These are phyloP conservation scores for Choristoneura rosaceana DNA, from an alignment of 2,888 invertebrate species.

Conservation along the genomic window DNA sequence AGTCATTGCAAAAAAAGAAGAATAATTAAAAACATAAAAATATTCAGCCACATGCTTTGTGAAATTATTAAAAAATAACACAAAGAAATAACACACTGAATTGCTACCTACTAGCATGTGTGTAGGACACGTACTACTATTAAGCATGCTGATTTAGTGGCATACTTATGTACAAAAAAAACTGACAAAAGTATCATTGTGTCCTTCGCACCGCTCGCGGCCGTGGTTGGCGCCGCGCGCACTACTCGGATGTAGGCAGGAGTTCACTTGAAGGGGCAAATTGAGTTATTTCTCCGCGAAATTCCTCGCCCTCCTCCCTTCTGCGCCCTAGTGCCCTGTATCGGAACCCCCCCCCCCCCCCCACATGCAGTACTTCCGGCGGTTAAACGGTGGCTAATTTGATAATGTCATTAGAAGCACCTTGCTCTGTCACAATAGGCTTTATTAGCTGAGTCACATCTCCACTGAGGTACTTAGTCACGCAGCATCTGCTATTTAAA, in stretches of 20 bases:
- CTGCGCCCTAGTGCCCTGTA: not conserved
- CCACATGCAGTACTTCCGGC: not conserved
- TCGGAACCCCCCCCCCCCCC: not conserved
- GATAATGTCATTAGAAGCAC: constrained; percentile 2
- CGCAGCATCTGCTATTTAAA: not conserved
- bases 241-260: constrained; percentile 28
- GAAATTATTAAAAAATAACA: too few species aligned
- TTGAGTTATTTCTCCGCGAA: constrained; percentile 41
- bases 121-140: too few species aligned
- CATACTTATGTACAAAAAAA: too few species aligned
- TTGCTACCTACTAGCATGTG: too few species aligned
- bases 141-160: too few species aligned
- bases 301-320: constrained; percentile 5
- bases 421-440: not conserved
- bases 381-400: constrained; percentile 9
- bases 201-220: not conserved
- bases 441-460: not conserved
- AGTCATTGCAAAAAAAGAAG: too few species aligned
- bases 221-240: constrained; percentile 8
- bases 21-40: too few species aligned
- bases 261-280: constrained; percentile 40
- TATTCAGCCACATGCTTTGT: too few species aligned
- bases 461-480: not conserved
- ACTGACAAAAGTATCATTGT: too few species aligned
- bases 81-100: too few species aligned